These are phyloP conservation scores for Morone saxatilis DNA, from an alignment of 2,113 vertebrate genomes.

Conservation along the genomic window DNA sequence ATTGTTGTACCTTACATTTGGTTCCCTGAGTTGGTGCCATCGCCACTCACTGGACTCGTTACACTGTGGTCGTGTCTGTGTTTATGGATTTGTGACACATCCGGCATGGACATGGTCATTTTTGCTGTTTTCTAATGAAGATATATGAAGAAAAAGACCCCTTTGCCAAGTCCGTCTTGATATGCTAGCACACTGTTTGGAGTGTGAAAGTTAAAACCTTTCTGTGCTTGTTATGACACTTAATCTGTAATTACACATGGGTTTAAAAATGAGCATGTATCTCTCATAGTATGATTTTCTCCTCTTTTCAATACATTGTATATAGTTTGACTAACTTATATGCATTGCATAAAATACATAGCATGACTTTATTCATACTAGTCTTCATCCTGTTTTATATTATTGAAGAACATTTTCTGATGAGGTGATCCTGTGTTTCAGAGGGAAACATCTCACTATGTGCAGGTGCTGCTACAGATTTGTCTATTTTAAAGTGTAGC, in stretches of 20 bases:
- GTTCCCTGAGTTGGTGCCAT: slow-evolving; percentile 19
- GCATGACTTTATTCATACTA: slow-evolving; percentile 18
- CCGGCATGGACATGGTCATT: slow-evolving; percentile 16
- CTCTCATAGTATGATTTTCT: background rate
- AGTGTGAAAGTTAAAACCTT: slow-evolving; percentile 28
- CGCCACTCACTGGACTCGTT: slow-evolving; percentile 25
- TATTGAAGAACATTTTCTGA: slow-evolving; percentile 10
- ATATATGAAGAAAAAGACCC: background rate
- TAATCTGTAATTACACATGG: slow-evolving; percentile 45
- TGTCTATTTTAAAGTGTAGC: slow-evolving; percentile 28
- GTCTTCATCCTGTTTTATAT: slow-evolving; percentile 13
- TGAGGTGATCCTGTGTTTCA: slow-evolving; percentile 10
- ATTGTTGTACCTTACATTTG: slow-evolving; percentile 30
- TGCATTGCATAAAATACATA: slow-evolving; percentile 7
- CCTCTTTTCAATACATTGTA: slow-evolving; percentile 12
- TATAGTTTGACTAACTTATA: slow-evolving; percentile 27
- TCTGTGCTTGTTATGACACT: slow-evolving; percentile 32
- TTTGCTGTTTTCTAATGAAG: slow-evolving; percentile 34
- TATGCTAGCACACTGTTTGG: background rate
- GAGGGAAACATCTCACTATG: slow-evolving; percentile 18
- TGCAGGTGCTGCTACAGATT: slow-evolving; percentile 35
- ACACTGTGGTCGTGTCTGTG: slow-evolving; percentile 55
- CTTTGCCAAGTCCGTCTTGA: slow-evolving; percentile 26
- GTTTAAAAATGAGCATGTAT: slow-evolving; percentile 45
- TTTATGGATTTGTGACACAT: slow-evolving; percentile 50